Percentiles rank a stretch among this genome's conserved stretches.
phyloP scores from a whole-genome alignment of 2,797 vertebrate genomes.

The Lindbergichthys nudifrons region DNA sequence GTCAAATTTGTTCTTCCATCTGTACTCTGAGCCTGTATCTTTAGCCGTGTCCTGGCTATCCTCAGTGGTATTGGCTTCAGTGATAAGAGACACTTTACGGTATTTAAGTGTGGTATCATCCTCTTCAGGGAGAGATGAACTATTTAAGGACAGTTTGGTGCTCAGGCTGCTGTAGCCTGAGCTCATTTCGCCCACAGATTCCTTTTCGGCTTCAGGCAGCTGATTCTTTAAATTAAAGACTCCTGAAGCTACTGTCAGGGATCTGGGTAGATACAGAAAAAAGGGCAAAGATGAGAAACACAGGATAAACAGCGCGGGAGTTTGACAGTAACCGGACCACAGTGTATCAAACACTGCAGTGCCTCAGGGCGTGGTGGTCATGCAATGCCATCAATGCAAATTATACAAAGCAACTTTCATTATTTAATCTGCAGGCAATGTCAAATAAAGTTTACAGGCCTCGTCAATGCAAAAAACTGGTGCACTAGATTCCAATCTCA shows the following conservation, averaged over 20 bases:
- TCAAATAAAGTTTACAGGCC: constrained; percentile 4
- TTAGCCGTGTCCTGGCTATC: neutral
- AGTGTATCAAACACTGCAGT: neutral
- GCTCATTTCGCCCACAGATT: constrained; percentile 64
- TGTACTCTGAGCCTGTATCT: constrained; percentile 17
- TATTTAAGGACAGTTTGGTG: constrained; percentile 76
- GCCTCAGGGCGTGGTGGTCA: constrained; percentile 20
- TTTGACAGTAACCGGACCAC: neutral
- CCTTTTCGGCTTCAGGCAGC: constrained; percentile 14
- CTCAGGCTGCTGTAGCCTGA: constrained; percentile 73
- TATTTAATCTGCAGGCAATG: neutral
- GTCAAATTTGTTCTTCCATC: constrained; percentile 64
- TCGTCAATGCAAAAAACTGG: neutral
- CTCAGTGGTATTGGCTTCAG: neutral
- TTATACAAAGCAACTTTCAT: constrained; percentile 18
- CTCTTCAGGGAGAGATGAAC: neutral
- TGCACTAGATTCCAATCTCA: fast-evolving
- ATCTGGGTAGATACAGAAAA: constrained; percentile 48
- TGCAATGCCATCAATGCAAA: constrained; percentile 47
- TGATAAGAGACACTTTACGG: constrained; percentile 85
- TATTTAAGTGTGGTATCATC: constrained; percentile 76
- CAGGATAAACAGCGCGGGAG: neutral
- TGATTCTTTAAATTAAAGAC: constrained; percentile 28
- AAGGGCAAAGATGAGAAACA: constrained; percentile 18
- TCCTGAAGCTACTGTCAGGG: constrained; percentile 31